Conservation (phyloP, 1,140 invertebrate species). For the Bombus fervidus region DNA sequence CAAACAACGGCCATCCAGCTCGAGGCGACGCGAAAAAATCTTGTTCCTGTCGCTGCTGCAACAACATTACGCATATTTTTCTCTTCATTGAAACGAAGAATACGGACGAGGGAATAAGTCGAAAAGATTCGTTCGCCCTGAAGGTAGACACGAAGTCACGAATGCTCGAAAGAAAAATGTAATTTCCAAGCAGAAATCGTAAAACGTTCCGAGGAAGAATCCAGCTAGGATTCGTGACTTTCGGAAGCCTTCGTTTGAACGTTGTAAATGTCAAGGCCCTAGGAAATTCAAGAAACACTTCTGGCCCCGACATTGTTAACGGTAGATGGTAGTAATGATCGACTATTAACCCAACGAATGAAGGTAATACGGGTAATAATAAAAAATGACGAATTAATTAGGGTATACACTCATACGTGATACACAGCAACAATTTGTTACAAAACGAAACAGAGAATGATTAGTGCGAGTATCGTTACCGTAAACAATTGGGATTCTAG, state of each 20-base stretch:
- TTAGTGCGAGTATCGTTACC: too few relatives aligned
- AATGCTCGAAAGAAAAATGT: neutral
- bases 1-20: neutral
- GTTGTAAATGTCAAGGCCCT: conserved; percentile 55
- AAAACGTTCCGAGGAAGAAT: neutral
- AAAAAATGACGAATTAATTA: neutral
- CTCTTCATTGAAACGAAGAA: neutral
- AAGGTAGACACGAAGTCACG: neutral
- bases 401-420: neutral
- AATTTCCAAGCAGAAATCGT: neutral
- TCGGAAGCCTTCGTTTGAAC: conserved; percentile 18
- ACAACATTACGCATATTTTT: neutral
- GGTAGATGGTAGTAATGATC: conserved; percentile 17
- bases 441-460: neutral
- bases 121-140: neutral
- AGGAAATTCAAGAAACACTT: neutral
- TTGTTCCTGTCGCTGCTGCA: neutral
- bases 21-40: neutral
- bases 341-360: conserved; percentile 20
- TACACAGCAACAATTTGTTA: neutral
- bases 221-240: conserved; percentile 10
- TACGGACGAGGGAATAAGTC: neutral
- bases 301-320: neutral
- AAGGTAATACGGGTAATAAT: neutral
- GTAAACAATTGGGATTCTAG: accelerated